Evolutionary conservation across 2,113 vertebrate species (phyloP).

Genomic region (Nicator chloris): DNA sequence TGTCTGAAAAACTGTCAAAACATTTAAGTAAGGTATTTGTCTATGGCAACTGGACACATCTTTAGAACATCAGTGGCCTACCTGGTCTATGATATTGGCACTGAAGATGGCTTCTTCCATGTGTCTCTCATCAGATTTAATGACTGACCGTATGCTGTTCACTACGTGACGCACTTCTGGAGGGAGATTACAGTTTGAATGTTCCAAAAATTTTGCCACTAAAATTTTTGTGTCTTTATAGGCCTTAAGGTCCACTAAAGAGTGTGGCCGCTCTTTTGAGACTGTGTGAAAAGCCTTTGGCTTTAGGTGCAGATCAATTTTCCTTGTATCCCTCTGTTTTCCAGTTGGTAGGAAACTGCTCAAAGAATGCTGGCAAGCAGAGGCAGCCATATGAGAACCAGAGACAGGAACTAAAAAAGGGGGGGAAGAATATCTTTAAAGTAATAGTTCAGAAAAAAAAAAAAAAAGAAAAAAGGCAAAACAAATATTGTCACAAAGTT

Average conservation of each 20-base stretch:
- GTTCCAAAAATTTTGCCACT: slow-evolving; percentile 95
- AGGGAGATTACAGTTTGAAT: slow-evolving; percentile 86
- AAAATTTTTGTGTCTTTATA: slow-evolving; percentile 91
- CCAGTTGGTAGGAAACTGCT: slow-evolving; percentile 58
- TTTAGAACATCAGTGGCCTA: slow-evolving; percentile 17
- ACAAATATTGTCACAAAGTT: background rate
- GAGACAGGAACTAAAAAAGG: slow-evolving; percentile 66
- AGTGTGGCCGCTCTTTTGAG: slow-evolving; percentile 80
- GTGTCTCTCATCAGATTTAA: slow-evolving; percentile 87
- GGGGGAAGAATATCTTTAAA: slow-evolving; percentile 49
- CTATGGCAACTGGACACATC: background rate
- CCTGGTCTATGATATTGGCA: slow-evolving; percentile 88
- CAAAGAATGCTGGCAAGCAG: slow-evolving; percentile 56
- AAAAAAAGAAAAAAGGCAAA: background rate
- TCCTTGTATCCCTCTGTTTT: slow-evolving; percentile 73
- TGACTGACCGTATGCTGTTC: slow-evolving; percentile 85
- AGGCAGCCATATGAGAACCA: slow-evolving; percentile 61
- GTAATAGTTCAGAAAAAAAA: background rate
- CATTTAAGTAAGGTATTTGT: background rate
- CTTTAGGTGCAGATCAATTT: slow-evolving; percentile 72
- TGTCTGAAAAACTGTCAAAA: background rate
- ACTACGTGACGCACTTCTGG: slow-evolving; percentile 89
- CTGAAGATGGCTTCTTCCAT: slow-evolving; percentile 92
- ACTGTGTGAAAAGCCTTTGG: slow-evolving; percentile 64
- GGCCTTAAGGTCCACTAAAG: slow-evolving; percentile 88